Base-by-base conservation (phyloP, 2,888 invertebrate species). In the Chironomus riparius region DNA sequence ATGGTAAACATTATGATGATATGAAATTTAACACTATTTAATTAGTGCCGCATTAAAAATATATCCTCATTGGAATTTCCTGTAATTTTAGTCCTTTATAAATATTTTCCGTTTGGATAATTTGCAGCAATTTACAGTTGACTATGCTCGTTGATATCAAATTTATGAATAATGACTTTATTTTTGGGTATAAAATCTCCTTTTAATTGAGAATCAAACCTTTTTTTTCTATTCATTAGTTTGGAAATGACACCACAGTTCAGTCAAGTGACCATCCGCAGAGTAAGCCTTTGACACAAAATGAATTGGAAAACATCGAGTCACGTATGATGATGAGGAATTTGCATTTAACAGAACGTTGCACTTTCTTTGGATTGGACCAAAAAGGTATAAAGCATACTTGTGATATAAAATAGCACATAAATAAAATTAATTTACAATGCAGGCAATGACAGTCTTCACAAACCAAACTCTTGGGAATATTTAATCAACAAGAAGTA, bases 391-490 rank as follows among this genome's bases (percentile, higher is more conserved):
- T 47, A 48, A 22, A 24, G n/a, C 22, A n/a, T 56, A 3, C 6
- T n/a, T 4, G 3, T 1, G 1, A 4, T 50, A 13, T 50, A 15
- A 38, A 61, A 13, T 0, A 68, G n/a, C 21, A 62, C 22, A 62
- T 22, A 62, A 62, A 5, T 18, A 28, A 38, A n/a, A 38, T 5
- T 15, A 65, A 74, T 62, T 65, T 56, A 18, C 69, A 77, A 68
- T 80, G 68, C 78, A 84, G 83, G 83, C 76, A 83, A 82, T 77
- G 84, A 84, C 78, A 80, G 82, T 47, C 82, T 83, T 81, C 84
- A 84, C 78, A 89, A 89, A 80, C 91, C 93, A 28, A 92, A 92
- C 80, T 90, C 93, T 13, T 93, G 93, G 94, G 93, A 94, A 83
- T 94, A 92, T 83, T 87, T 94, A 81, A 90, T 93, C 80, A 92